Evolutionary conservation across 1,140 invertebrate genomes (phyloP).

Genomic region (Nymphalis io): DNA sequence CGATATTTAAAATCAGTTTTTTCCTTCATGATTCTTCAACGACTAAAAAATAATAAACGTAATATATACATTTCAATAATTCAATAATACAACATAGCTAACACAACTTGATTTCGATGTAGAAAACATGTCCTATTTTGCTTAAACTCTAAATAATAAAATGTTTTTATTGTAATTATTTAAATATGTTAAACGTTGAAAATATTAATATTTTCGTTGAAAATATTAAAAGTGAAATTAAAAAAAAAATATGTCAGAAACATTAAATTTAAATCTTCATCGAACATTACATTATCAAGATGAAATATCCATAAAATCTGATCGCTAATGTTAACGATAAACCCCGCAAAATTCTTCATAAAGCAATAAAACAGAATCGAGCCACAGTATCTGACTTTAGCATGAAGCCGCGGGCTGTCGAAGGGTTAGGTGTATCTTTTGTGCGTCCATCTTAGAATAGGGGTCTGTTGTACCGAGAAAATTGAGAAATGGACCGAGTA

Average conservation of each 20-base stretch:
- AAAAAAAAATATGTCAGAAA: background rate
- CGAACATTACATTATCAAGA: constrained; percentile 24
- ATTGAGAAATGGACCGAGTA: constrained; percentile 79
- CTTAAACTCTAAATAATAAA: no score
- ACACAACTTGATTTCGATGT: no score
- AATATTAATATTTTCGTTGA: background rate
- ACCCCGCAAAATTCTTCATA: constrained; percentile 42
- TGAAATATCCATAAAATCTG: constrained; percentile 36
- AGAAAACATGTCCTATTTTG: no score
- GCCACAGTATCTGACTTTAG: constrained; percentile 53
- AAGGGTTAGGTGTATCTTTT: constrained; percentile 70
- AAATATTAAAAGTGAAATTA: background rate
- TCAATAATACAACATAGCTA: no score
- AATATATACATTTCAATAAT: no score
- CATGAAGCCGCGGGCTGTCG: constrained; percentile 60
- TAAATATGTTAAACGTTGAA: no score
- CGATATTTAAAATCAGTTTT: no score
- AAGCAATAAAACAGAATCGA: constrained; percentile 69
- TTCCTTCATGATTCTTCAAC: no score
- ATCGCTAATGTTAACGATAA: constrained; percentile 32
- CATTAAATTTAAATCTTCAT: background rate
- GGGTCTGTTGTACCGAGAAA: constrained; percentile 60
- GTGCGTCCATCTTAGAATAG: constrained; percentile 67
- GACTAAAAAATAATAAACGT: no score
- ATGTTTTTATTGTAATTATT: no score